Conservation (phyloP, 2,888 invertebrate genomes). For the Agapostemon virescens region DNA sequence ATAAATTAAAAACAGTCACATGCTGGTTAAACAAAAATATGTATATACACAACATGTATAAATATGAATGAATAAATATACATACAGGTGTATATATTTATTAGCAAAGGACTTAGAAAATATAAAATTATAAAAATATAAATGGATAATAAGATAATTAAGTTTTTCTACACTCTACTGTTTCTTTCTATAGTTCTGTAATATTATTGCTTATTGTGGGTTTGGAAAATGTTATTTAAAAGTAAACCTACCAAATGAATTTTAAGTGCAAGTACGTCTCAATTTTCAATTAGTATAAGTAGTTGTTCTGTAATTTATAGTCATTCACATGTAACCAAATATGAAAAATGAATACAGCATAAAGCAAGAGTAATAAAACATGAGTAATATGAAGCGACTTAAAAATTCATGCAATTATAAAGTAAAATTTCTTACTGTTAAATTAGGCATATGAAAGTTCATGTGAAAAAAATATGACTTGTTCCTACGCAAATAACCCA, state of each 20-base stretch:
- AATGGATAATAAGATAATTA: constrained; percentile 8
- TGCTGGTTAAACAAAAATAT: background rate
- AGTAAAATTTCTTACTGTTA: constrained; percentile 80
- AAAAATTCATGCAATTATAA: constrained; percentile 58
- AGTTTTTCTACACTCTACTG: background rate
- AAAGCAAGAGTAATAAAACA: constrained; percentile 15
- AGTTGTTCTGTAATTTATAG: constrained; percentile 39
- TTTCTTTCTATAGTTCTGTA: background rate
- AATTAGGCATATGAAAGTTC: constrained; percentile 81
- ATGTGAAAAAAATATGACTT: constrained; percentile 83
- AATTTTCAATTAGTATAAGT: constrained; percentile 43
- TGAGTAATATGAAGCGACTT: constrained; percentile 81
- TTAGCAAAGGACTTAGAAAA: constrained; percentile 4
- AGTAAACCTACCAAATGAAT: constrained; percentile 26
- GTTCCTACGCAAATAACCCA: constrained; percentile 80
- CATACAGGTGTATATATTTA: background rate
- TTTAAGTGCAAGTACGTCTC: constrained; percentile 37
- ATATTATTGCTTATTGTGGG: constrained; percentile 1
- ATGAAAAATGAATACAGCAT: constrained; percentile 43
- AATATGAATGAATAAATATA: too few species aligned
- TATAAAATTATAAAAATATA: background rate
- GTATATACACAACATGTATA: background rate
- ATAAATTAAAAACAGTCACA: background rate
- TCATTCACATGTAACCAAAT: constrained; percentile 36
- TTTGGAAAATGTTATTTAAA: constrained; percentile 25